A percentile compares a stretch with the other conserved stretches of the same genome.
These are phyloP conservation scores for Dendrocincla fuliginosa DNA, from an alignment of 2,797 vertebrate species.

Conservation along the genomic window DNA sequence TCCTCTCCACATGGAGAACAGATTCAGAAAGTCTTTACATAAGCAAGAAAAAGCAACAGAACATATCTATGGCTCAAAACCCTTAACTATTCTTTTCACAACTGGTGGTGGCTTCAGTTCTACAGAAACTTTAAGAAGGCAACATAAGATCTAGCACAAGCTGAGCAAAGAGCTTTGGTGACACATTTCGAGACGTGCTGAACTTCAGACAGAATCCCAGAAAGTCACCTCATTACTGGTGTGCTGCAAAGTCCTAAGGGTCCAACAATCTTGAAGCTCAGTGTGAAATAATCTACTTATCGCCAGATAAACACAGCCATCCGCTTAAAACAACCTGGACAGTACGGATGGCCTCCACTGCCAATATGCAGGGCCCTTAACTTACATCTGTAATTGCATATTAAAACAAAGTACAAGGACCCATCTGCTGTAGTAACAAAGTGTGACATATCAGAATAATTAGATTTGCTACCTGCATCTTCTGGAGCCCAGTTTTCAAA, in stretches of 20 bases:
- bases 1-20: background rate
- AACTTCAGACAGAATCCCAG: background rate
- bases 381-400: background rate
- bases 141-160: background rate
- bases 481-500: background rate
- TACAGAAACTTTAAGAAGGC: background rate
- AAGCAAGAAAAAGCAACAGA: background rate
- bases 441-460: background rate
- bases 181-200: background rate
- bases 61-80: background rate
- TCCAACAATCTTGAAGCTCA: rapidly evolving
- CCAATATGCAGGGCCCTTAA: background rate
- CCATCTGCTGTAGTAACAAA: background rate
- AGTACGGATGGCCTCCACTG: background rate
- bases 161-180: background rate
- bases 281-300: background rate
- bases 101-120: background rate
- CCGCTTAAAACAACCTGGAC: background rate
- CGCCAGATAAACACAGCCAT: background rate
- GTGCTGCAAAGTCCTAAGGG: background rate
- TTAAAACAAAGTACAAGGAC: background rate
- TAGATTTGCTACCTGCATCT: rapidly evolving
- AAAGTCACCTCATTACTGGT: background rate
- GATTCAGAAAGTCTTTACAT: background rate
- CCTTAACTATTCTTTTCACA: background rate